phyloP scores from a whole-genome alignment of 1,140 invertebrate species.

The Leptinotarsa texana region DNA sequence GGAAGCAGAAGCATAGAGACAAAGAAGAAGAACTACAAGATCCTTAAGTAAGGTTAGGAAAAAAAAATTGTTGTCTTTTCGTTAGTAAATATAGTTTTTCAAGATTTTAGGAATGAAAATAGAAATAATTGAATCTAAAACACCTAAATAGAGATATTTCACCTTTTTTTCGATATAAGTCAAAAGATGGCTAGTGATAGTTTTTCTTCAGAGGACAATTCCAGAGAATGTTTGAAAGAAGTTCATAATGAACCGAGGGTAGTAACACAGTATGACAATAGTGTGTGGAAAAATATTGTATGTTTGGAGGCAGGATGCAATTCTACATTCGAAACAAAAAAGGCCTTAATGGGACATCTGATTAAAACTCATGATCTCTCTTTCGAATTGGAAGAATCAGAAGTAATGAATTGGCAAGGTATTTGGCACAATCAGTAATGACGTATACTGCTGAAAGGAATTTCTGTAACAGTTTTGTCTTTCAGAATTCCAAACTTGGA shows the following conservation, averaged over 20 bases:
- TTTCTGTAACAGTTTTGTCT: neutral
- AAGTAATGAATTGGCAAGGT: neutral
- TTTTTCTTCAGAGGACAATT: neutral
- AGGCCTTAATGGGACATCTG: neutral
- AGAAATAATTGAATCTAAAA: too few relatives aligned
- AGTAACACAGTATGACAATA: neutral
- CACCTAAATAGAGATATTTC: too few relatives aligned
- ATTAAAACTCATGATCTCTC: neutral
- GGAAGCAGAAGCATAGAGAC: too few relatives aligned
- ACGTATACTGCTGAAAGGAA: too few relatives aligned
- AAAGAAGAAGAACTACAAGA: too few relatives aligned
- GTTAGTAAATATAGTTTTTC: too few relatives aligned
- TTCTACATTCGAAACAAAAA: neutral
- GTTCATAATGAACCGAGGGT: neutral
- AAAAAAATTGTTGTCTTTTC: too few relatives aligned
- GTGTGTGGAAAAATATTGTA: neutral
- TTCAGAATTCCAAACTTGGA: slow-evolving; percentile 2
- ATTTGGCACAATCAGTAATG: neutral
- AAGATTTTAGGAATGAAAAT: too few relatives aligned
- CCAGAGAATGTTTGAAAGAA: neutral
- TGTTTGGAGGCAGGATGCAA: neutral
- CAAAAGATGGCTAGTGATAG: neutral
- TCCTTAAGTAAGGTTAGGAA: too few relatives aligned
- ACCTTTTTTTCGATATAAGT: too few relatives aligned
- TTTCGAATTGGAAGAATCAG: neutral